These are phyloP conservation scores for Myotis pilosus DNA, from an alignment of 2,797 vertebrate species.

Conservation along the genomic window DNA sequence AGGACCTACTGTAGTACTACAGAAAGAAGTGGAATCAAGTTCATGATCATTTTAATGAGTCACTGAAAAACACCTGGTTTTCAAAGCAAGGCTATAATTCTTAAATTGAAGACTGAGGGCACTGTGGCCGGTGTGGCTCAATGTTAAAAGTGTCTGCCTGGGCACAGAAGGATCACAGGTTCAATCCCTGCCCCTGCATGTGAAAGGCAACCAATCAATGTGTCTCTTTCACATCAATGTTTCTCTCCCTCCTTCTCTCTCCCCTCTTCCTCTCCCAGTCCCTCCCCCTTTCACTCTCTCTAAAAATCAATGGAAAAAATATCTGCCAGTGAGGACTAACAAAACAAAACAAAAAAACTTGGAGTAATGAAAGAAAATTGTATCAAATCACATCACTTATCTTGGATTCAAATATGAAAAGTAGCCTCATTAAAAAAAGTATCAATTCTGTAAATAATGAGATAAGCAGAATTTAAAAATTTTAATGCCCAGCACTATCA, in stretches of 20 bases:
- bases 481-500: constrained; percentile 33
- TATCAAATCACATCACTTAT: constrained; percentile 52
- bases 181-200: too few relatives aligned
- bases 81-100: constrained; percentile 65
- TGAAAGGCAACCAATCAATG: too few relatives aligned
- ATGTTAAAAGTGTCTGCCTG: background rate
- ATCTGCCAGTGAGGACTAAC: too few relatives aligned
- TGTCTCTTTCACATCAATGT: too few relatives aligned
- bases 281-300: too few relatives aligned
- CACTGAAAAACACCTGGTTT: constrained; percentile 51
- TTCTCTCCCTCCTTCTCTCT: too few relatives aligned
- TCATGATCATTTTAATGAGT: constrained; percentile 62
- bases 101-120: constrained; percentile 14
- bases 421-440: background rate
- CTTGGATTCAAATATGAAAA: constrained; percentile 58
- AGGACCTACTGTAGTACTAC: background rate
- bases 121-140: background rate
- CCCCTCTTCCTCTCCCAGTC: too few relatives aligned
- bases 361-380: constrained; percentile 51
- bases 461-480: constrained; percentile 13
- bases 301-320: too few relatives aligned
- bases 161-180: too few relatives aligned
- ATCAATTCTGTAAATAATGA: constrained; percentile 40
- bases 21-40: constrained; percentile 47
- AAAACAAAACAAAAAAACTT: background rate